Percentiles rank a stretch among this genome's conserved stretches.
Conservation (phyloP, 2,113 vertebrate species). For the Pedetes capensis region DNA sequence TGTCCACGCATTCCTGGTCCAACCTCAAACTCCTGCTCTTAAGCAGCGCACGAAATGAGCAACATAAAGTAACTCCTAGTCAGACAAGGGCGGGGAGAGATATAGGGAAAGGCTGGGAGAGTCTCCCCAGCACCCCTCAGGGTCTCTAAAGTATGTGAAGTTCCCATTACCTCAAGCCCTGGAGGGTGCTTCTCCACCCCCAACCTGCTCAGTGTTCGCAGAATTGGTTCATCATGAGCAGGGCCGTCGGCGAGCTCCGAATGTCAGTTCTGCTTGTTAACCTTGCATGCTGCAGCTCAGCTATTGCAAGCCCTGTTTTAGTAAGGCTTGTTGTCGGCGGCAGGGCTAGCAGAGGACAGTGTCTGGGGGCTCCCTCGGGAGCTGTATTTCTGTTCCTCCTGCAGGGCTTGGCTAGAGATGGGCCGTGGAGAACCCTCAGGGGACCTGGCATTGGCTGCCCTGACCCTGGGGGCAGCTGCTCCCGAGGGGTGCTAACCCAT, state of each 20-base stretch:
- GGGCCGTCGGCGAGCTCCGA: neutral
- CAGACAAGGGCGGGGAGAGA: conserved; percentile 23
- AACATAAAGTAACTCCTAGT: conserved; percentile 73
- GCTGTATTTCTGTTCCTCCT: conserved; percentile 49
- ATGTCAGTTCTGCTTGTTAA: neutral
- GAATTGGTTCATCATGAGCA: conserved; percentile 2
- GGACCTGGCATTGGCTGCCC: neutral
- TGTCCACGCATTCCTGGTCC: conserved; percentile 49
- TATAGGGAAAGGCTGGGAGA: neutral
- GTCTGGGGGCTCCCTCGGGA: neutral
- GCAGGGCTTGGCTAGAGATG: neutral
- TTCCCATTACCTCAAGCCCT: neutral
- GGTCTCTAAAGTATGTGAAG: conserved; percentile 58
- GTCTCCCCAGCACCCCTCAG: conserved; percentile 28
- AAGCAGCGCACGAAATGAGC: conserved; percentile 54
- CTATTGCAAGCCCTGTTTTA: neutral
- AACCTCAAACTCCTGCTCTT: conserved; percentile 54
- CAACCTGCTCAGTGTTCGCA: neutral
- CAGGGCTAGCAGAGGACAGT: neutral
- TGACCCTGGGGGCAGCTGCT: neutral
- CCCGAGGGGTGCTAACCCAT: neutral
- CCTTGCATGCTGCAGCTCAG: neutral
- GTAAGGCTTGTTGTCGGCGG: neutral
- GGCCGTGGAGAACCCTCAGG: neutral
- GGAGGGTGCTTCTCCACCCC: neutral